These are phyloP conservation scores for Cyphomyrmex costatus DNA, from an alignment of 1,140 invertebrate genomes.

Conservation along the genomic window DNA sequence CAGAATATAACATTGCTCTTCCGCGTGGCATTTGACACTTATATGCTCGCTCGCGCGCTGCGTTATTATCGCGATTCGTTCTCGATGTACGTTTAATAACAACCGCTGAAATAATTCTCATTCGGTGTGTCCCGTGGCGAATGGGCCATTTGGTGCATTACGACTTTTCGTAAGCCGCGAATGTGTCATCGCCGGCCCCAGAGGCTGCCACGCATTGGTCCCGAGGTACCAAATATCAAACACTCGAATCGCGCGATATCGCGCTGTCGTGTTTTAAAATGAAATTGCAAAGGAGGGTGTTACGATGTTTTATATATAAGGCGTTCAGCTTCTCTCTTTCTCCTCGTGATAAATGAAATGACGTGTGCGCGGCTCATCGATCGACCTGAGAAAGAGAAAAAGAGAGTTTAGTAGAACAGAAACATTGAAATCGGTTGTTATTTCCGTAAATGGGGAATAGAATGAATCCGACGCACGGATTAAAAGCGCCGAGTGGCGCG, in stretches of 20 bases:
- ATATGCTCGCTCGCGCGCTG: background rate
- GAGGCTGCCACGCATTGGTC: background rate
- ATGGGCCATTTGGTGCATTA: conserved; percentile 50
- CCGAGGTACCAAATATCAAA: conserved; percentile 28
- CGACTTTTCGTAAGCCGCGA: background rate
- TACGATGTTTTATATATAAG: conserved; percentile 13
- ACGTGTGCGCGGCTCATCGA: conserved; percentile 11
- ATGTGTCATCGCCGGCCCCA: background rate
- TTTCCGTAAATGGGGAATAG: conserved; percentile 53
- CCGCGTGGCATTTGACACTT: conserved; percentile 1
- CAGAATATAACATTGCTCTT: background rate
- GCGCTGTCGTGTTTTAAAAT: conserved; percentile 12
- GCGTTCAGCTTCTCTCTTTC: conserved; percentile 39
- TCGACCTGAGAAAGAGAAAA: background rate
- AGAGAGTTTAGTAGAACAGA: background rate
- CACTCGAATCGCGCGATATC: conserved; percentile 36
- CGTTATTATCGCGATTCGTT: conserved; percentile 27
- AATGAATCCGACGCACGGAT: conserved; percentile 48
- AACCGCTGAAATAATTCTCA: conserved; percentile 50
- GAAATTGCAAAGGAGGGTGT: conserved; percentile 26
- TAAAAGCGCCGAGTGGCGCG: conserved; percentile 43
- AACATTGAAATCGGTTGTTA: conserved; percentile 50
- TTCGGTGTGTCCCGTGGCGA: background rate
- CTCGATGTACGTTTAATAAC: conserved; percentile 56
- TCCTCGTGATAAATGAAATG: conserved; percentile 24